Conservation (phyloP, 2,888 invertebrate species). For the Lasioglossum lativentre region DNA sequence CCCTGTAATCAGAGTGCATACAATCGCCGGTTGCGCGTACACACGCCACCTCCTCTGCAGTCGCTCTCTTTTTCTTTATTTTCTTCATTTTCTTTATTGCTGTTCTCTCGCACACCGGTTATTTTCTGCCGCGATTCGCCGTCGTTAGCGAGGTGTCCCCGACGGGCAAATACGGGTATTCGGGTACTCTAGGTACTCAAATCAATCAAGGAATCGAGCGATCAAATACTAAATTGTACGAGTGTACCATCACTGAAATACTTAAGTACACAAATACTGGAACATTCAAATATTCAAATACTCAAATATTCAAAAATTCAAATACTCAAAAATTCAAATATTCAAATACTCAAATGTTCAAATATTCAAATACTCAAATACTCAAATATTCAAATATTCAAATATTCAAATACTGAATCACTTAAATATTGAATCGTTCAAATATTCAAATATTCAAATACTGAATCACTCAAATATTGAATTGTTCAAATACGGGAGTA, state of each 20-base stretch:
- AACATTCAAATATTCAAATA: too few relatives aligned
- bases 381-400: not conserved
- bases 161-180: not conserved
- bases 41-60: not conserved
- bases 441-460: not conserved
- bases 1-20: constrained; percentile 40
- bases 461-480: not conserved
- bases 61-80: not conserved
- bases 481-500: not conserved
- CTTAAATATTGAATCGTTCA: not conserved
- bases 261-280: not conserved
- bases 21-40: constrained; percentile 31
- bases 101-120: not conserved
- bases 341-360: not conserved
- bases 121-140: not conserved
- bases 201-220: not conserved
- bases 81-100: not conserved
- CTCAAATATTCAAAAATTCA: too few relatives aligned
- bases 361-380: not conserved
- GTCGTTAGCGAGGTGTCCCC: too few relatives aligned
- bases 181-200: not conserved
- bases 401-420: not conserved
- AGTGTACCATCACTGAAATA: not conserved
- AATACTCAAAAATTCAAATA: not conserved
- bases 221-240: not conserved